These are phyloP conservation scores for Monarcha castaneiventris DNA, from an alignment of 2,113 vertebrate species.

Conservation along the genomic window DNA sequence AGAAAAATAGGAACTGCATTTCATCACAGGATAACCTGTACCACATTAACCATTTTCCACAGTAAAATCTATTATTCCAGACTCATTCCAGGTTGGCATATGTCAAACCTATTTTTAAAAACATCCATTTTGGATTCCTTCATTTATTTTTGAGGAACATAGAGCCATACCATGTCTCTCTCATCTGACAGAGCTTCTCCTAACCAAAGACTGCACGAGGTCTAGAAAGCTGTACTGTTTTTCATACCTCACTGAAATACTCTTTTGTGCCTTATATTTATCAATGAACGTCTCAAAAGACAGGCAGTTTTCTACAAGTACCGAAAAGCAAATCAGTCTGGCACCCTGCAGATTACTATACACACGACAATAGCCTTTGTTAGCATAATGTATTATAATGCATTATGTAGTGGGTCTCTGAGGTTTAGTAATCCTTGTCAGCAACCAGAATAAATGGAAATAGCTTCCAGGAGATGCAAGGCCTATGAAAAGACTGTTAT, in stretches of 20 bases:
- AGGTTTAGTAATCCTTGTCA: conserved; percentile 25
- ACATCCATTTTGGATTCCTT: not conserved
- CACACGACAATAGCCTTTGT: not conserved
- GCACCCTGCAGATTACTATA: not conserved
- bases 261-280: not conserved
- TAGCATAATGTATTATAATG: not conserved
- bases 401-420: not conserved
- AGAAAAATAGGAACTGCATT: not conserved
- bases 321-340: not conserved
- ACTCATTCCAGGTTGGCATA: not conserved
- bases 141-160: conserved; percentile 29
- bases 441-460: conserved; percentile 8
- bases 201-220: not conserved
- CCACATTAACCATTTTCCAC: not conserved
- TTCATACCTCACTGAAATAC: not conserved
- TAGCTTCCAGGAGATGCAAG: not conserved
- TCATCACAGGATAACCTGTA: not conserved
- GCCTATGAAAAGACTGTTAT: not conserved
- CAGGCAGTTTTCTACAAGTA: not conserved
- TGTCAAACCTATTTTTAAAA: not conserved
- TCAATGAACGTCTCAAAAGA: not conserved
- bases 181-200: not conserved
- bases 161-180: not conserved
- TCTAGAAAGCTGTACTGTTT: not conserved
- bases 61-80: not conserved